phyloP scores from a whole-genome alignment of 2,113 vertebrate genomes.

The Anthoscopus minutus region DNA sequence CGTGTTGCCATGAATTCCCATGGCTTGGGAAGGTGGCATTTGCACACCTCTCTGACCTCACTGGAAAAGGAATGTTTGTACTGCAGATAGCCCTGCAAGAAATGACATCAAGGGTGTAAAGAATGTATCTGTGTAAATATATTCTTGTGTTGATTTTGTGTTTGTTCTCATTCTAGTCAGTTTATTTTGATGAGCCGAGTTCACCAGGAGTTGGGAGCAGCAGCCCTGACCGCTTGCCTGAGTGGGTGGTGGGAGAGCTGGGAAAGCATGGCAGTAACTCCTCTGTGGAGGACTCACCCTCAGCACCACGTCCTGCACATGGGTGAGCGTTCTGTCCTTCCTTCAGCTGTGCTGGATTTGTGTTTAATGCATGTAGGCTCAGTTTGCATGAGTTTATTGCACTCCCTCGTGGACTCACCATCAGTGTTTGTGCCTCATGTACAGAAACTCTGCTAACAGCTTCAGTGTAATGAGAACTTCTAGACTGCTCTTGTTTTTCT shows the following conservation, averaged over 20 bases:
- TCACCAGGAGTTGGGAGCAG: constrained; percentile 10
- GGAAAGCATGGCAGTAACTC: constrained; percentile 7
- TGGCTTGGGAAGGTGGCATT: not conserved
- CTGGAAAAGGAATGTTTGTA: not conserved
- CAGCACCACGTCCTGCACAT: not conserved
- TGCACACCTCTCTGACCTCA: not conserved
- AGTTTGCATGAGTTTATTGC: not conserved
- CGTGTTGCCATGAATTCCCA: not conserved
- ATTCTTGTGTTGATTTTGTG: not conserved
- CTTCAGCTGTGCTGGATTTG: not conserved
- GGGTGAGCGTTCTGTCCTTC: constrained; percentile 46
- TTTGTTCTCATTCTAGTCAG: constrained; percentile 75
- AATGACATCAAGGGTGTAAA: not conserved
- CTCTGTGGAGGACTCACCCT: constrained; percentile 42
- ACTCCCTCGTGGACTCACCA: not conserved
- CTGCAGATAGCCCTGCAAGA: not conserved
- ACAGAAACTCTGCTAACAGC: not conserved
- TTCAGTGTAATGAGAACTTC: not conserved
- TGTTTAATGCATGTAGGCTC: not conserved
- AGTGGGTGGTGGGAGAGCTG: constrained; percentile 81
- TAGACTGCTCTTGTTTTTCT: not conserved
- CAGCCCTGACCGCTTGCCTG: constrained; percentile 66
- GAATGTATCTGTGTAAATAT: not conserved
- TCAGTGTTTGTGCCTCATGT: not conserved
- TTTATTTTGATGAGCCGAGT: constrained; percentile 87